These are phyloP conservation scores for Heliconius hewitsoni DNA, from an alignment of 1,140 invertebrate species.

Conservation along the genomic window DNA sequence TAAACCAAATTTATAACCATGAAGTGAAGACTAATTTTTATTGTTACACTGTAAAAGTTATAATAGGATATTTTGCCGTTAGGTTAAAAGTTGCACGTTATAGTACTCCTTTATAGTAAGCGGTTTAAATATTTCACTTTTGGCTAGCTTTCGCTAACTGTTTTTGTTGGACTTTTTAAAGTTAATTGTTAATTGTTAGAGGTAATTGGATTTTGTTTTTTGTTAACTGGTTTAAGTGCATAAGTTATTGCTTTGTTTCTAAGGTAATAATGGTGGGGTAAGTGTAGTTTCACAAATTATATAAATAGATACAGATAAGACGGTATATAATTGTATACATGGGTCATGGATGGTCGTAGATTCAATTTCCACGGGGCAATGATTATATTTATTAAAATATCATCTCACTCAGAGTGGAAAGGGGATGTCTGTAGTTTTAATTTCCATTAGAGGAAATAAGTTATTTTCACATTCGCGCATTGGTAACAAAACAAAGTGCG, in stretches of 20 bases:
- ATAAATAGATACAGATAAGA: too few species aligned
- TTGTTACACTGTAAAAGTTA: conserved; percentile 39
- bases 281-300: too few species aligned
- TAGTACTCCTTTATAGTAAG: conserved; percentile 8
- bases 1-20: conserved; percentile 42
- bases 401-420: too few species aligned
- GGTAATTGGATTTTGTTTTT: conserved; percentile 5
- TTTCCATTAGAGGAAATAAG: too few species aligned
- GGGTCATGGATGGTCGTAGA: too few species aligned
- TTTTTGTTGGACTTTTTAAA: conserved; percentile 5
- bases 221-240: not conserved
- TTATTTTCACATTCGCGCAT: too few species aligned
- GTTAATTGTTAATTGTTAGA: not conserved
- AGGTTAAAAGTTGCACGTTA: conserved; percentile 17
- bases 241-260: not conserved
- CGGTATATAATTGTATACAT: too few species aligned
- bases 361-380: too few species aligned
- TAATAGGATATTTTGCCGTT: conserved; percentile 38
- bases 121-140: conserved; percentile 6
- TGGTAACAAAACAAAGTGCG: too few species aligned
- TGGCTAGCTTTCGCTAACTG: not conserved
- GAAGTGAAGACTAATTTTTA: conserved; percentile 42
- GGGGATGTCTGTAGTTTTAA: too few species aligned
- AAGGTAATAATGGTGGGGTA: too few species aligned
- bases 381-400: too few species aligned